Evolutionary conservation across 1,140 invertebrate species (phyloP).

Genomic region (Cheumatopsyche charites): DNA sequence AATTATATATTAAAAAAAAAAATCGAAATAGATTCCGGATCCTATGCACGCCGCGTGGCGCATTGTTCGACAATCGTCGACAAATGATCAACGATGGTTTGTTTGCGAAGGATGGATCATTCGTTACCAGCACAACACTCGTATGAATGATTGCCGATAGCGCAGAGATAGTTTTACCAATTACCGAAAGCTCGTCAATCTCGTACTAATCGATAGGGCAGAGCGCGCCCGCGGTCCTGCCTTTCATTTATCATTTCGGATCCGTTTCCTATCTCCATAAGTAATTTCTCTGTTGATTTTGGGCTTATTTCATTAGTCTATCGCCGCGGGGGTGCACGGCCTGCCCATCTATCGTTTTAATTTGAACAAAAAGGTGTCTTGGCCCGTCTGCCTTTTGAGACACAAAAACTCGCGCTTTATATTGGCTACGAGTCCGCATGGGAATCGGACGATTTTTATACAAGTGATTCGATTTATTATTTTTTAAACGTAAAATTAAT

Average conservation of each 20-base stretch:
- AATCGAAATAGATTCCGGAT: too few species aligned
- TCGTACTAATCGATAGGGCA: slow-evolving; percentile 31
- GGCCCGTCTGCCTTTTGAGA: slow-evolving; percentile 26
- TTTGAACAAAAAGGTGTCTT: slow-evolving; percentile 45
- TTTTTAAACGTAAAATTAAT: too few species aligned
- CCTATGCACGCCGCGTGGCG: background rate
- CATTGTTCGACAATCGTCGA: background rate
- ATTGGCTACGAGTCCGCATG: background rate
- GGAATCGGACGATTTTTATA: background rate
- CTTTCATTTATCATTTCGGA: slow-evolving; percentile 40
- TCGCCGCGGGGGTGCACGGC: slow-evolving; percentile 54
- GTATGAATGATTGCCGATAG: slow-evolving; percentile 29
- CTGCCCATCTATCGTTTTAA: slow-evolving; percentile 37
- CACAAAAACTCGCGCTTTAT: slow-evolving; percentile 24
- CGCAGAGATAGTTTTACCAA: slow-evolving; percentile 40
- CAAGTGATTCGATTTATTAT: slow-evolving; percentile 18
- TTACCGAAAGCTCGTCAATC: slow-evolving; percentile 39
- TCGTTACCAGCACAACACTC: slow-evolving; percentile 15
- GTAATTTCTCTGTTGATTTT: slow-evolving; percentile 59
- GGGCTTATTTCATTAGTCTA: slow-evolving; percentile 63
- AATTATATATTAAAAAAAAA: too few species aligned
- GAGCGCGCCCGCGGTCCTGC: slow-evolving; percentile 23
- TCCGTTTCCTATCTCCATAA: slow-evolving; percentile 39
- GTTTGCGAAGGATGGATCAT: slow-evolving; percentile 27
- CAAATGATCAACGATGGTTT: background rate